Evolutionary conservation across 2,888 invertebrate species (phyloP), one percentile per base, ranked within the genome.

Genomic region (Cryptus viduatorius): DNA sequence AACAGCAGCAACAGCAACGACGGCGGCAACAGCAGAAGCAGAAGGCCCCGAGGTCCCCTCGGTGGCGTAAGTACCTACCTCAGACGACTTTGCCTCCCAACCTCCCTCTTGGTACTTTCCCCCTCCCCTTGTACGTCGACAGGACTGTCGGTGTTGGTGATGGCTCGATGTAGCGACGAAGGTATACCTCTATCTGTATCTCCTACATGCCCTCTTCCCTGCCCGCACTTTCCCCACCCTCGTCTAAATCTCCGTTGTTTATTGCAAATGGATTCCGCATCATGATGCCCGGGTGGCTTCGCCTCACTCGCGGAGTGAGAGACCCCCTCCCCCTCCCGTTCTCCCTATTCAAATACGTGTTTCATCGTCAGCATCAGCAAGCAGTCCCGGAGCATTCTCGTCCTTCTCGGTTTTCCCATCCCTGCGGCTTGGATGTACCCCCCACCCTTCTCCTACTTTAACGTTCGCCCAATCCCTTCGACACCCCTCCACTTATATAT

Each of bases 241-340:
- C 87, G 81, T 89, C 91, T 92, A 91, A 92, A 93, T 93, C 92
- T 92, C 88, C 88, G 93, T 93, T 93, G 93, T 93, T 93, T 93
- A 93, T 93, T 93, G 93, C 93, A 93, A 93, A 93, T 93, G 93
- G 92, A 93, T 93, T 93, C 92, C 91, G 89, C 92, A 91, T 91
- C 90, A 91, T 90, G 91, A 92, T 90, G 90, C 91, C 90, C 89
- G 89, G 88, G 90, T 89, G 89, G 90, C 88, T 92, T 86, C 85
- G 87, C 64, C 61, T 75, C 73, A 64, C 73, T 75, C 64, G 61
- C 73, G 87, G 56, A 16, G 72, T 56, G 67, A 56, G 48, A 37
- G 46, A 53, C 37, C 37, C 37, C 37, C 37, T 37, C 37, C 37
- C 37, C 37, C 37, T 8, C 8, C 7, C 37, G 0, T 37, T 37